Evolutionary conservation across 2,888 invertebrate species (phyloP).

Genomic region (Trachelus tabidus): DNA sequence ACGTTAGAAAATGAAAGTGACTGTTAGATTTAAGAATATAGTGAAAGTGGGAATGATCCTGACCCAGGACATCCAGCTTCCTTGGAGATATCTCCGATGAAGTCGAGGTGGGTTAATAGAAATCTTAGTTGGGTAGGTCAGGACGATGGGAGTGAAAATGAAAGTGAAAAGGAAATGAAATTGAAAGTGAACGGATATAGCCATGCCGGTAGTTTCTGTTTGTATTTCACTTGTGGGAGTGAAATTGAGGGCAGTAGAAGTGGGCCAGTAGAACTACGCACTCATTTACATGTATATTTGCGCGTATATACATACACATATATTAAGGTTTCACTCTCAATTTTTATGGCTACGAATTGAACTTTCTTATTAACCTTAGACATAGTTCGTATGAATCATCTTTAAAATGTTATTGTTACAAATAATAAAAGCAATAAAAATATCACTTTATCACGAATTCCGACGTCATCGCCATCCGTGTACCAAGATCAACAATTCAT

Average conservation of each 20-base stretch:
- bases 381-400: neutral
- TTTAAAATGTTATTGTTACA: neutral
- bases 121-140: constrained; percentile 40
- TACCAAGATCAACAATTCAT: neutral
- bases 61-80: constrained; percentile 38
- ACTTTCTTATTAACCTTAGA: neutral
- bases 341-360: constrained; percentile 7
- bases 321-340: constrained; percentile 16
- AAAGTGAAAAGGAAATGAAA: constrained; percentile 43
- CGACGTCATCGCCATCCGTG: neutral
- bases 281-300: constrained; percentile 16
- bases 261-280: constrained; percentile 33
- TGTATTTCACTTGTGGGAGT: constrained; percentile 22
- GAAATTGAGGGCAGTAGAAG: constrained; percentile 40
- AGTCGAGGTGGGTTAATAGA: constrained; percentile 32
- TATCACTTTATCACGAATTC: neutral
- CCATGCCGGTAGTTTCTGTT: neutral
- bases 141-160: constrained; percentile 29
- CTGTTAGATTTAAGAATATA: constrained; percentile 7
- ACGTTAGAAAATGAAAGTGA: constrained; percentile 31
- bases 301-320: no score
- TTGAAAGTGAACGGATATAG: constrained; percentile 16
- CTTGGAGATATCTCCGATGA: constrained; percentile 27
- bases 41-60: constrained; percentile 40
- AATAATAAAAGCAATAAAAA: neutral